Evolutionary conservation across 2,113 vertebrate genomes (phyloP).

Genomic region (Rhea americana): DNA sequence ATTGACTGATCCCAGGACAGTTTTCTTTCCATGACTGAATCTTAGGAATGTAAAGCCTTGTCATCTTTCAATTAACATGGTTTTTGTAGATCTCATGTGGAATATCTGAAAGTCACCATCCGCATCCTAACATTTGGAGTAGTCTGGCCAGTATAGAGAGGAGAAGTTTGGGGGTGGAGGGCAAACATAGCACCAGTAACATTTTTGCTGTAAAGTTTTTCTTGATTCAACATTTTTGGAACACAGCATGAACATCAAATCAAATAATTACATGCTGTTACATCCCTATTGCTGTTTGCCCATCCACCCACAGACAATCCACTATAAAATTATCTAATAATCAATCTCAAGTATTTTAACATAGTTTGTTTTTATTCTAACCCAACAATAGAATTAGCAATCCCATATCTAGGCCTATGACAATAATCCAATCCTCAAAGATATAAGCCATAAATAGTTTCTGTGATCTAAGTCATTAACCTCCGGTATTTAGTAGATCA

Average conservation of each 20-base stretch:
- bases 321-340: slow-evolving; percentile 18
- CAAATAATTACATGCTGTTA: not conserved
- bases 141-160: not conserved
- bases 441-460: not conserved
- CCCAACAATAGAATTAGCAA: not conserved
- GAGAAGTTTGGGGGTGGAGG: not conserved
- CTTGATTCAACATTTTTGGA: not conserved
- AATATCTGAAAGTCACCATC: slow-evolving; percentile 20
- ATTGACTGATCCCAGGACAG: slow-evolving; percentile 74
- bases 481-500: not conserved
- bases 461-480: not conserved
- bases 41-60: slow-evolving; percentile 73
- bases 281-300: not conserved
- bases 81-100: slow-evolving; percentile 46
- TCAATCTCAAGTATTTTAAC: slow-evolving; percentile 4
- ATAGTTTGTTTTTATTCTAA: not conserved
- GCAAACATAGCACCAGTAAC: not conserved
- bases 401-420: not conserved
- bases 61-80: slow-evolving; percentile 46
- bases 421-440: not conserved
- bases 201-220: not conserved
- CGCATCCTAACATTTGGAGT: not conserved
- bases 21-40: slow-evolving; percentile 75
- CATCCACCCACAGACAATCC: not conserved
- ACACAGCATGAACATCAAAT: not conserved